phyloP scores from a whole-genome alignment of 2,888 invertebrate species.

The Lasioglossum oenotherae region DNA sequence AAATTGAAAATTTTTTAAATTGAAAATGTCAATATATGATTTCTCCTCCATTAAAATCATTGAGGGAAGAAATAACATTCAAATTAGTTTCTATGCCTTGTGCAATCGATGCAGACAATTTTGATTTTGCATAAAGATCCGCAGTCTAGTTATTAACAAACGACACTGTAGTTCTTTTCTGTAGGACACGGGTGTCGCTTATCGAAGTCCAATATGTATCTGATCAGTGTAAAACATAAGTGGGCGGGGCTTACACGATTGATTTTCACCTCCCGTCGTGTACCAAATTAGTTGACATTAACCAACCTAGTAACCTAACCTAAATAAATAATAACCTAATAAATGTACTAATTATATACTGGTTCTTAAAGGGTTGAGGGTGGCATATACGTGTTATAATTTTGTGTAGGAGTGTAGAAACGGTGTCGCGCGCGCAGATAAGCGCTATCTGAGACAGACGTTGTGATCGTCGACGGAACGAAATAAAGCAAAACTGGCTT shows the following conservation, averaged over 20 bases:
- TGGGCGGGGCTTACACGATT: not conserved
- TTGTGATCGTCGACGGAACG: slow-evolving; percentile 16
- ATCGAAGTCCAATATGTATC: not conserved
- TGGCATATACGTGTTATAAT: not conserved
- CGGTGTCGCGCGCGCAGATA: not conserved
- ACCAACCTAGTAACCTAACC: not conserved
- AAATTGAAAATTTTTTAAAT: too few species aligned
- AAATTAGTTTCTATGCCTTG: too few species aligned
- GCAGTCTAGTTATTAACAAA: too few species aligned
- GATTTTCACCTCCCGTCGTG: too few species aligned
- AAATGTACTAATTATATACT: not conserved
- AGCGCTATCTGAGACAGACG: not conserved
- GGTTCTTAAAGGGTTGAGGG: not conserved
- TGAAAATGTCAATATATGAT: too few species aligned
- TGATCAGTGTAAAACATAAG: not conserved
- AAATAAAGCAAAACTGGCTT: not conserved
- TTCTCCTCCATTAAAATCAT: too few species aligned
- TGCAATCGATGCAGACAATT: too few species aligned
- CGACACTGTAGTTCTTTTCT: too few species aligned
- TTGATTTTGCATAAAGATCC: too few species aligned
- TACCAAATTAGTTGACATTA: too few species aligned
- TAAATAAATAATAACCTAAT: not conserved
- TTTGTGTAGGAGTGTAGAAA: not conserved
- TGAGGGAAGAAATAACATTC: too few species aligned
- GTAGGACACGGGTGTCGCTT: too few species aligned